These are phyloP conservation scores for Stylophora pistillata DNA, from an alignment of 64 coral and sea anemone species.

Conservation along the genomic window DNA sequence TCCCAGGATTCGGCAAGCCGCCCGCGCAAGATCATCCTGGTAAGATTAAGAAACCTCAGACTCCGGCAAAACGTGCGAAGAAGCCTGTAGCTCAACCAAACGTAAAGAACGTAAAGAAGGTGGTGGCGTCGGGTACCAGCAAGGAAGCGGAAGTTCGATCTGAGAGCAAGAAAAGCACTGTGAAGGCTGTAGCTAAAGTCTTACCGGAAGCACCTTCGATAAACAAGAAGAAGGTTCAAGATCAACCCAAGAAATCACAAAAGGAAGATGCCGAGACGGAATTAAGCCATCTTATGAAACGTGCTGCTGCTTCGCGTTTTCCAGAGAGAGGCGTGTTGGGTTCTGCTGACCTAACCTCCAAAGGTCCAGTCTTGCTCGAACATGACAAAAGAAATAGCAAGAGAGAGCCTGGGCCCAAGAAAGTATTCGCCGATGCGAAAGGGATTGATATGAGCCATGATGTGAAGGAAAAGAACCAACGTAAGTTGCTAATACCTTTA, in stretches of 20 bases:
- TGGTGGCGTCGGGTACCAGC: not conserved
- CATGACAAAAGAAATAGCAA: not conserved
- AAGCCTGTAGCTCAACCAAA: constrained; percentile 6
- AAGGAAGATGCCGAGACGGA: constrained; percentile 27
- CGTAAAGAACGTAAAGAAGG: not conserved
- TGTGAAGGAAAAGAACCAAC: not conserved
- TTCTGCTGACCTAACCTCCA: not conserved
- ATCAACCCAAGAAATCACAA: not conserved
- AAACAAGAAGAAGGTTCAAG: not conserved
- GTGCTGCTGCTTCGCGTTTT: not conserved
- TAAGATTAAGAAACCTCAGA: not conserved
- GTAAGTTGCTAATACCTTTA: not conserved
- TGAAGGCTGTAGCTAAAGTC: not conserved
- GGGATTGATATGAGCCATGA: not conserved
- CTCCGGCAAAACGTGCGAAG: not conserved
- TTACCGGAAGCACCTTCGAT: not conserved
- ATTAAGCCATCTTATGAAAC: constrained; percentile 24
- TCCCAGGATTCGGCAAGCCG: not conserved
- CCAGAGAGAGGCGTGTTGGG: not conserved
- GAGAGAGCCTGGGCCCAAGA: not conserved
- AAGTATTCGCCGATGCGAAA: constrained; percentile 9
- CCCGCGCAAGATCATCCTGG: not conserved
- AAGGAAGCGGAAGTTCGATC: not conserved
- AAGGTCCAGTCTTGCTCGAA: constrained; percentile 55
- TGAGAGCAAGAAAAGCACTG: not conserved